phyloP scores from a whole-genome alignment of 2,113 vertebrate genomes.

The Morone chrysops region DNA sequence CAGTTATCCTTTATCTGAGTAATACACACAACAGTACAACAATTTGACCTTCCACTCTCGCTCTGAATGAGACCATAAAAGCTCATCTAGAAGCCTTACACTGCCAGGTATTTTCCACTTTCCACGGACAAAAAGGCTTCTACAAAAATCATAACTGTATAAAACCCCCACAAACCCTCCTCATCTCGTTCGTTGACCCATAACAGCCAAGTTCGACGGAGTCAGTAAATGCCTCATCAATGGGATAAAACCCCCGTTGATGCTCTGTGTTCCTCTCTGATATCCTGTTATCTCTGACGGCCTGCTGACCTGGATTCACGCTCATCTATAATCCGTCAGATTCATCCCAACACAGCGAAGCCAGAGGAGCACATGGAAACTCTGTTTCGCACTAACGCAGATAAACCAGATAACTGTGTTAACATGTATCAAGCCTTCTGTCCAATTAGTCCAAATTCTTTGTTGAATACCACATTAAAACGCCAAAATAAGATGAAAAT shows the following conservation, averaged over 20 bases:
- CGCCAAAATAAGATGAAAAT: too few species aligned
- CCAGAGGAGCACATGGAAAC: background rate
- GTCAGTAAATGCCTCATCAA: slow-evolving; percentile 38
- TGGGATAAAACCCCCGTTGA: slow-evolving; percentile 8
- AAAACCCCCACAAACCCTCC: slow-evolving; percentile 9
- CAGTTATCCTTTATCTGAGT: slow-evolving; percentile 25
- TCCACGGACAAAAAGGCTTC: slow-evolving; percentile 21
- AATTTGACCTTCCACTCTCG: slow-evolving; percentile 29
- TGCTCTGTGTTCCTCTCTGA: slow-evolving; percentile 26
- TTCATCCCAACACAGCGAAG: slow-evolving; percentile 7
- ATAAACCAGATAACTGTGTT: background rate
- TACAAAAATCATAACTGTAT: slow-evolving; percentile 34
- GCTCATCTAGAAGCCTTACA: slow-evolving; percentile 33
- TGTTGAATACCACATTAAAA: background rate
- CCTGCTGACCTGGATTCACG: slow-evolving; percentile 53
- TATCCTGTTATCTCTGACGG: slow-evolving; percentile 40
- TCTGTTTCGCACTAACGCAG: background rate
- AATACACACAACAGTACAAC: slow-evolving; percentile 7
- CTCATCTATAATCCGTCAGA: slow-evolving; percentile 29
- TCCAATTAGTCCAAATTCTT: background rate
- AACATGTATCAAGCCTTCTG: background rate
- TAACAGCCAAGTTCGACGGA: slow-evolving; percentile 11
- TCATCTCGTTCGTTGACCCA: slow-evolving; percentile 55
- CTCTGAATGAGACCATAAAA: slow-evolving; percentile 46
- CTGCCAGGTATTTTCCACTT: slow-evolving; percentile 25